phyloP scores from a whole-genome alignment of 1,140 invertebrate species.

The Lordiphosa clarofinis region DNA sequence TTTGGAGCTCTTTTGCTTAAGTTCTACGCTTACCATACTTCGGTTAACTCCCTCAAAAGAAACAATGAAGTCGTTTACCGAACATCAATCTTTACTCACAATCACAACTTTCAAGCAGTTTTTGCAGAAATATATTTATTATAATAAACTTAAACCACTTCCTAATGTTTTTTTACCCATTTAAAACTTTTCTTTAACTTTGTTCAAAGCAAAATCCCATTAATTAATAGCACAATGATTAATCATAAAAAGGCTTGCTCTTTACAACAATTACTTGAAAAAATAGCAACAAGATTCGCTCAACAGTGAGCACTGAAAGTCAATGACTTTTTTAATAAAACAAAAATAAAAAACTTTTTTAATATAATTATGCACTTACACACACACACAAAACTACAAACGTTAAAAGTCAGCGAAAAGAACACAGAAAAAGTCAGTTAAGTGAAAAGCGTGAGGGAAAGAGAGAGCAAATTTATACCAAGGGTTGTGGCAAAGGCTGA shows the following conservation, averaged over 20 bases:
- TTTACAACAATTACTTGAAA: slow-evolving; percentile 31
- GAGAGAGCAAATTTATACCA: slow-evolving; percentile 20
- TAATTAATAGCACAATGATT: slow-evolving; percentile 7
- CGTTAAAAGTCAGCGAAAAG: slow-evolving; percentile 56
- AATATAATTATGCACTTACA: slow-evolving; percentile 63
- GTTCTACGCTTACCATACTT: no score
- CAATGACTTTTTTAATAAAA: slow-evolving; percentile 56
- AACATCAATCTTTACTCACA: no score
- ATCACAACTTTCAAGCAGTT: background rate
- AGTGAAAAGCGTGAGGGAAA: slow-evolving; percentile 38
- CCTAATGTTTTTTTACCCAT: background rate
- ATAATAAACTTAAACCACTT: background rate
- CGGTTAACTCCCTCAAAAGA: no score
- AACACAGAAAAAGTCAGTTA: slow-evolving; percentile 48
- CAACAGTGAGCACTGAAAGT: slow-evolving; percentile 27
- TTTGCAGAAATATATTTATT: slow-evolving; percentile 3
- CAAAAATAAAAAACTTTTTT: slow-evolving; percentile 45
- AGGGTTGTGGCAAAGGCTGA: slow-evolving; percentile 24
- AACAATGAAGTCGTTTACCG: no score
- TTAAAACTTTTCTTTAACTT: background rate
- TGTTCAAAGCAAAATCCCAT: background rate
- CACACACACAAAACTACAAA: slow-evolving; percentile 40
- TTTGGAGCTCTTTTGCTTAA: no score
- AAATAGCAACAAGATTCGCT: slow-evolving; percentile 2
- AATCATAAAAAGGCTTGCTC: background rate